Conservation (phyloP, 1,140 invertebrate genomes). For the Lordiphosa stackelbergi region DNA sequence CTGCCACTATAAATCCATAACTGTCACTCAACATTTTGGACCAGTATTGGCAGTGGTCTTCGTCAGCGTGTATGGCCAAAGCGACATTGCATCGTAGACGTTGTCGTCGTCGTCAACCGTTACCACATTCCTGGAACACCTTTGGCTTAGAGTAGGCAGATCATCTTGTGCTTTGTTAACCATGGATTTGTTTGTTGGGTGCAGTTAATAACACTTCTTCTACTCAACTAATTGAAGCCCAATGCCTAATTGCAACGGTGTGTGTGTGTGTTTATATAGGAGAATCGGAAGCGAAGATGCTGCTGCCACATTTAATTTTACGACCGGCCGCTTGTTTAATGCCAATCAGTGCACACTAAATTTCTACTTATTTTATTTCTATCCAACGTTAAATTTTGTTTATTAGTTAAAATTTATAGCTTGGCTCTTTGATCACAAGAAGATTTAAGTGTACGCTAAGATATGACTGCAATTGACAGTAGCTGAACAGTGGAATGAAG, state of each 20-base stretch:
- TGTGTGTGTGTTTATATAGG: not conserved
- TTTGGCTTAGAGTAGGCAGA: conserved; percentile 1
- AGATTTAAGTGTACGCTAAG: conserved; percentile 4
- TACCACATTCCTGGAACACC: conserved; percentile 61
- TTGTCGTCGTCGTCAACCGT: conserved; percentile 37
- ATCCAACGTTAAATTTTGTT: conserved; percentile 45
- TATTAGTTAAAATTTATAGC: conserved; percentile 40
- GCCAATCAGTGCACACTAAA: conserved; percentile 51
- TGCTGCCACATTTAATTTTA: conserved; percentile 31
- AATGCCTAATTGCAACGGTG: conserved; percentile 30
- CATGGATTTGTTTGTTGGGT: conserved; percentile 37
- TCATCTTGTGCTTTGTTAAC: conserved; percentile 42
- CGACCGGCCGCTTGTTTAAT: conserved; percentile 34
- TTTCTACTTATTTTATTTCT: conserved; percentile 38
- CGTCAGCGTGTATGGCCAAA: conserved; percentile 51
- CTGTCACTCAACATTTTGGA: conserved; percentile 68
- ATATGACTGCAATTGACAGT: conserved; percentile 9
- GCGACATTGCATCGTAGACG: conserved; percentile 38
- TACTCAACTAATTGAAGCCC: conserved; percentile 16
- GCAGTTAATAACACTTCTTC: conserved; percentile 9
- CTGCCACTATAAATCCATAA: conserved; percentile 74
- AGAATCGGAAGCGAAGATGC: not conserved
- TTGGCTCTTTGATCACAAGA: not conserved
- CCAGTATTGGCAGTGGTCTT: conserved; percentile 55
- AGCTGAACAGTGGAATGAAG: conserved; percentile 1